Evolutionary conservation across 2,113 vertebrate genomes (phyloP), one percentile per base, ranked within the genome.

Genomic region (Pseudorasbora parva): DNA sequence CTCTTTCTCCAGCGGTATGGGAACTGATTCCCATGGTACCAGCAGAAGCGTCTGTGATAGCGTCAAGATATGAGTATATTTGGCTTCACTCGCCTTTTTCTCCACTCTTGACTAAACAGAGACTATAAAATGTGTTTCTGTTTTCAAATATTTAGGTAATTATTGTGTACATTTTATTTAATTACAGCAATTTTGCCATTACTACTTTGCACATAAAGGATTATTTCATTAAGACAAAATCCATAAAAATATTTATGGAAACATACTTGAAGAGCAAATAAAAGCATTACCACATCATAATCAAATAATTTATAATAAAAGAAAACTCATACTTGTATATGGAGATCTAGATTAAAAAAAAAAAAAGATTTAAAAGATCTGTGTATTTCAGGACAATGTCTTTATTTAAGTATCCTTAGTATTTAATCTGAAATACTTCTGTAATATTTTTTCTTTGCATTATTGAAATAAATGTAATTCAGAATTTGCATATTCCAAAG

Each of bases 1-100:
- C n/a, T n/a, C n/a, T n/a, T n/a, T n/a, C n/a, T n/a, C n/a, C n/a
- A n/a, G n/a, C n/a, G n/a, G n/a, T n/a, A n/a, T n/a, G n/a, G n/a
- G n/a, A n/a, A n/a, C n/a, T 94, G 86, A 93, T 94, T 30, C 94
- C 93, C 94, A 94, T 94, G 66, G 94, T 91, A 23, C 91, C 93
- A 0, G 92, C 85, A 30, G 92, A 84, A 59, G 92, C 59, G 92
- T 90, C 2, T 94, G 93, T 41, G 92, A 87, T 23, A 85, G 92
- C 93, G 73, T 93, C 93, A 0, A 93, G 93, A 83, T 95, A 94
- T 82, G 93, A 95, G 89, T 93, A 94, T 85, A 94, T 85, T 95
- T 93, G 4, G 93, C 91, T 86, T 95, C 93, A 41, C 90, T 43
- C 43, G 85, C 56, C 1, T 94, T 93, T 23, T 91, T 91, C 60